Base-by-base conservation (phyloP, 2,113 vertebrate genomes). In the Zeus faber region DNA sequence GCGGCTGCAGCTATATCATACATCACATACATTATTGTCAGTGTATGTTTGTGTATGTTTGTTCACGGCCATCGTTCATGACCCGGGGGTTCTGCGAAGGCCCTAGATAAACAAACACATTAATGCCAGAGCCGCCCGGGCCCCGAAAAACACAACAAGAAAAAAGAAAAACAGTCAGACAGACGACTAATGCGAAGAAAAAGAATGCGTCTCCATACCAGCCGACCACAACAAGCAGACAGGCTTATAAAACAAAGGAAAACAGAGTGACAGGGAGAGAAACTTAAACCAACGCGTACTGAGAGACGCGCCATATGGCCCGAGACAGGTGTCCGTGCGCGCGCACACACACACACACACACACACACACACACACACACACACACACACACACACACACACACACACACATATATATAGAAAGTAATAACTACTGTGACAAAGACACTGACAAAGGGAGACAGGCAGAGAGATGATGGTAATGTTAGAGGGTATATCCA, bases 371-470 rank as follows among this genome's bases (percentile, higher is more conserved):
- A 27, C 37, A 43, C 52, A 54, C 52, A 62, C 56, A 52, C n/a
- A 13, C 52, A 68, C 4, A 66, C 55, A 54, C 58, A 65, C 59
- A 48, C 37, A 57, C 39, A 58, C 44, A 64, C 59, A 26, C 41
- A 62, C 31, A 62, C 53, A 29, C 21, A 41, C 35, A 49, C 48
- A 64, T 62, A 62, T 47, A 58, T 1, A 25, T 29, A 49, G 44
- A 56, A 73, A 70, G 65, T 70, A 65, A 77, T 77, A 77, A 66
- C 54, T 59, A 59, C 57, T 56, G 41, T 41, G 44, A 78, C 67
- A 81, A n/a, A 65, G 43, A 71, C 56, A 58, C 40, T 59, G 53
- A 71, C 3, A 22, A 7, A 54, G 14, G 11, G 6, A 17, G 40
- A 41, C 40, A 41, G 16, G 16, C 6, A n/a, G 18, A 37, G 49